A percentile compares a stretch with the other conserved stretches of the same genome.
phyloP scores from a whole-genome alignment of 2,113 vertebrate species.

The Phaetusa simplex region DNA sequence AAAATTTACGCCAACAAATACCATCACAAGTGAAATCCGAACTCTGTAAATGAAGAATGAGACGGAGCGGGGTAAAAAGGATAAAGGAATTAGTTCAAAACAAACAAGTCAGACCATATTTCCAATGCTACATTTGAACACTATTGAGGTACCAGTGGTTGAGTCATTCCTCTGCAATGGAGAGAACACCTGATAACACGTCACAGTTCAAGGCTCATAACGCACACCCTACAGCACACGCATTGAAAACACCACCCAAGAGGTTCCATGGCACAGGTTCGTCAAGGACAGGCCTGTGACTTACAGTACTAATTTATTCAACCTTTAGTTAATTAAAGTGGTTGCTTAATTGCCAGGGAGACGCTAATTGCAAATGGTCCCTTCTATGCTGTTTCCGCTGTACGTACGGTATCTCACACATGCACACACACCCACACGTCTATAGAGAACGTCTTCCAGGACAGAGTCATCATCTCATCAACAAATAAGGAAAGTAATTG shows the following conservation, averaged over 20 bases:
- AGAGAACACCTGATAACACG: background rate
- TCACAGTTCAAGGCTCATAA: background rate
- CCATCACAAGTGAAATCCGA: background rate
- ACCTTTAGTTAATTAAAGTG: background rate
- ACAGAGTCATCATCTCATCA: background rate
- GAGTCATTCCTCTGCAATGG: background rate
- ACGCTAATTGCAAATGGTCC: background rate
- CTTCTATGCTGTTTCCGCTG: background rate
- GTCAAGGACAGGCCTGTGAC: background rate
- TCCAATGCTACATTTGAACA: background rate
- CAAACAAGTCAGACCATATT: background rate
- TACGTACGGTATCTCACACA: background rate
- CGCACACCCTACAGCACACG: background rate
- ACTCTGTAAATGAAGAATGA: background rate
- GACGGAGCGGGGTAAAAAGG: background rate
- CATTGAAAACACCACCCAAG: background rate
- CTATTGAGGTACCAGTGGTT: conserved; percentile 34
- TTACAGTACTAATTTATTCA: background rate
- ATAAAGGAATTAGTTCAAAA: background rate
- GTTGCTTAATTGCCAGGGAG: background rate
- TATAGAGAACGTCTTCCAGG: background rate
- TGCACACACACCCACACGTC: background rate
- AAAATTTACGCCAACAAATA: background rate
- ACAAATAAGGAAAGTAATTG: background rate
- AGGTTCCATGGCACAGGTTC: background rate